phyloP scores from a whole-genome alignment of 1,140 invertebrate genomes.

The Chelonus insularis region DNA sequence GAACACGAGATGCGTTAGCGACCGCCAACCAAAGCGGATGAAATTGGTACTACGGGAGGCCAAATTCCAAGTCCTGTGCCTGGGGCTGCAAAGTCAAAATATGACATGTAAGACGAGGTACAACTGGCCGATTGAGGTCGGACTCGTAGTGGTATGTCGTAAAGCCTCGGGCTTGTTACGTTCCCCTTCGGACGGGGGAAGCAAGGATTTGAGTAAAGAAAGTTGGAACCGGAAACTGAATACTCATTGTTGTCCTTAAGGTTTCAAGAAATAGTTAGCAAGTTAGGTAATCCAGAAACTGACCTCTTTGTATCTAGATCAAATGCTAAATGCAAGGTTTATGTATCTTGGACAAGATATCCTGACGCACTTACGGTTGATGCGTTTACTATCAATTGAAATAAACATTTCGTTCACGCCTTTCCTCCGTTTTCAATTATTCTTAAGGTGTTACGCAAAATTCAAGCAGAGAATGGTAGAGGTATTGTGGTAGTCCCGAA shows the following conservation, averaged over 20 bases:
- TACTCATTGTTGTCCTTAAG: not conserved
- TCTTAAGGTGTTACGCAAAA: constrained; percentile 30
- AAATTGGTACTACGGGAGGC: too few relatives aligned
- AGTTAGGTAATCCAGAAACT: constrained; percentile 33
- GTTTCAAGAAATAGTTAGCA: constrained; percentile 26
- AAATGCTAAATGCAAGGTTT: constrained; percentile 37
- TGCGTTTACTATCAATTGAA: constrained; percentile 41
- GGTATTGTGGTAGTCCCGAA: constrained; percentile 26
- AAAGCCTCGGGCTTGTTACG: too few relatives aligned
- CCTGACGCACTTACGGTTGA: constrained; percentile 33
- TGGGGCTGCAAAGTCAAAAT: too few relatives aligned
- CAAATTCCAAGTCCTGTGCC: too few relatives aligned
- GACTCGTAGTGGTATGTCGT: too few relatives aligned
- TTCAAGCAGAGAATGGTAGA: constrained; percentile 21
- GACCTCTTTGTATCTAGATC: constrained; percentile 38
- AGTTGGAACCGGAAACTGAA: constrained; percentile 25
- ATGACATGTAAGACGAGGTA: too few relatives aligned
- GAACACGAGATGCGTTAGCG: too few relatives aligned
- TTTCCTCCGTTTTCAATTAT: constrained; percentile 38
- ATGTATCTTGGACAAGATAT: constrained; percentile 37
- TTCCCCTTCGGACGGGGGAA: too few relatives aligned
- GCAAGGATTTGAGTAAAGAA: constrained; percentile 22
- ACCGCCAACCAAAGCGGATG: constrained; percentile 2
- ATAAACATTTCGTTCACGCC: constrained; percentile 19
- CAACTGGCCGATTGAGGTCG: too few relatives aligned